Base-by-base conservation (phyloP, 2,113 vertebrate species). In the Choloepus hoffmanni region DNA sequence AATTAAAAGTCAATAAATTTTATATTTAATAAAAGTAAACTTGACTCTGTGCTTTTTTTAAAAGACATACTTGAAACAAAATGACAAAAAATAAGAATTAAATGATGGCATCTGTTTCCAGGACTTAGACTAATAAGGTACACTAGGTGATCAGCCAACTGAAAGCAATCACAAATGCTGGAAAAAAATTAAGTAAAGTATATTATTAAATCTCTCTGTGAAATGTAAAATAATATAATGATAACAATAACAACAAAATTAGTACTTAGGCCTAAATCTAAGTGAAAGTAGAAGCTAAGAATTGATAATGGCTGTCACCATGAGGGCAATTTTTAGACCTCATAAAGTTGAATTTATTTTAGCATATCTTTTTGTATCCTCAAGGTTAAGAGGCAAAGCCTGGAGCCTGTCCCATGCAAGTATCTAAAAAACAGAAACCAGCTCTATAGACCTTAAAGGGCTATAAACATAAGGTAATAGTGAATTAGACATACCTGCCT, bases 1-100 rank as follows among this genome's bases (percentile, higher is more conserved):
- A 90, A 94, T 94, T 90, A 94, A 84, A 86, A 77, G 33, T 85
- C 72, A 81, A 63, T 65, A 88, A 92, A 63, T 65, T 50, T 92
- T 48, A 85, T 55, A 72, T 65, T 85, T 36, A 45, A 23, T 92
- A 65, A 76, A 79, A 85, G 33, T 68, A 62, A 83, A 89, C 53
- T 30, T 48, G 33, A 79, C 8, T 45, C 23, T 89, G 14, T 62
- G 43, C 4, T 89, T 24, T 76, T 79, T 55, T 58, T 1, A 89
- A 85, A 94, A 83, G 16, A 55, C 7, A 89, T 43, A 67, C 21
- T 15, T 78, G 28, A 72, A 21, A 28, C 36, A 74, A 81, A 89
- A 73, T 28, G 50, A 33, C 50, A 86, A 82, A 87, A 85, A 55
- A 3, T 63, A 82, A 78, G 24, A 95, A 76, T 50, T 30, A 93